Evolutionary conservation across 2,113 vertebrate species (phyloP).

Genomic region (Pedionomus torquatus): DNA sequence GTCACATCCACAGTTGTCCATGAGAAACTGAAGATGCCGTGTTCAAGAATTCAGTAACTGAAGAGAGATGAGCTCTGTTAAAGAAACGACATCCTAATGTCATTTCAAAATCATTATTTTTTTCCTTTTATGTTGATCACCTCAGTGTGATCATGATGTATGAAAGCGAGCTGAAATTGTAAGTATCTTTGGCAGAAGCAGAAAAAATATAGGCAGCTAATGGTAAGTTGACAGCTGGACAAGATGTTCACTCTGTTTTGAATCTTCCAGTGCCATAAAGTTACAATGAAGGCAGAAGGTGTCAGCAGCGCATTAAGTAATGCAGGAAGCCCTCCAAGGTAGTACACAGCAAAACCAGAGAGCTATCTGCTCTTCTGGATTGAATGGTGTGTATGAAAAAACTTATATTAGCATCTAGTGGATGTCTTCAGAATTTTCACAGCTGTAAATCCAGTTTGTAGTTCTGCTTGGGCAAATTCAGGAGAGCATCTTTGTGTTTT

Average conservation of each 20-base stretch:
- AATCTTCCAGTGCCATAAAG: not conserved
- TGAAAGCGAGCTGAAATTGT: not conserved
- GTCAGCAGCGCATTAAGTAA: not conserved
- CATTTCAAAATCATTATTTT: not conserved
- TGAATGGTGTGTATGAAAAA: not conserved
- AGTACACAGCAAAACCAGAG: not conserved
- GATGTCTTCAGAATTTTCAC: not conserved
- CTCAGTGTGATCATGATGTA: not conserved
- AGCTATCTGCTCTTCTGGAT: not conserved
- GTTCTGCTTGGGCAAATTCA: not conserved
- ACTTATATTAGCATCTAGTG: not conserved
- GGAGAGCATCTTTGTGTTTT: not conserved
- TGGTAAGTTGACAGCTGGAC: constrained; percentile 14
- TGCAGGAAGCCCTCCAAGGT: not conserved
- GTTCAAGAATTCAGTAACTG: not conserved
- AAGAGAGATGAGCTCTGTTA: not conserved
- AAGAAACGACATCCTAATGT: not conserved
- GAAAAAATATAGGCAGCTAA: constrained; percentile 1
- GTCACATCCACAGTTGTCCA: not conserved
- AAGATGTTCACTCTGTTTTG: not conserved
- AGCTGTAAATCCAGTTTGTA: not conserved
- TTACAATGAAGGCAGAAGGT: not conserved
- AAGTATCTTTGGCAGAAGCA: not conserved
- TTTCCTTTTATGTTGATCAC: not conserved
- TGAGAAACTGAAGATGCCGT: not conserved